Conservation (phyloP, 2,888 invertebrate genomes). For the Busseola fusca region DNA sequence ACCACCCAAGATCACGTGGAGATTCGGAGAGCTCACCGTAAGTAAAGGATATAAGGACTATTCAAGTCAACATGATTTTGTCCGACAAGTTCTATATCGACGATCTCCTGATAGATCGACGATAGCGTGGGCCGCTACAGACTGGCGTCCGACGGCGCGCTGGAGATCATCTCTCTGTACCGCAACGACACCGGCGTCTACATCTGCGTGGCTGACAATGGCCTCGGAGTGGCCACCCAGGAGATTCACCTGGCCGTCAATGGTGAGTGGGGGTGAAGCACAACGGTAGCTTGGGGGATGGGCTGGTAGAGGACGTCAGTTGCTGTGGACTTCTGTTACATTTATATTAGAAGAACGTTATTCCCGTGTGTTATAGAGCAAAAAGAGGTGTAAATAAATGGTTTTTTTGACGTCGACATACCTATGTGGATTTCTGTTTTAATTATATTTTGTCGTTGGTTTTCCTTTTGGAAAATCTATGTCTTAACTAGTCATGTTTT, state of each 20-base stretch:
- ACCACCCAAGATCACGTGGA: slow-evolving; percentile 93
- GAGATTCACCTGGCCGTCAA: slow-evolving; percentile 92
- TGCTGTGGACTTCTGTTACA: slow-evolving; percentile 36
- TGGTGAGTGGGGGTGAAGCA: slow-evolving; percentile 88
- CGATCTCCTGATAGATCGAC: slow-evolving; percentile 90
- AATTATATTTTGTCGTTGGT: neutral
- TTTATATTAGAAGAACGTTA: neutral
- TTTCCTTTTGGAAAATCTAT: neutral
- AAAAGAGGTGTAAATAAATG: neutral
- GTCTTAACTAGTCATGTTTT: neutral
- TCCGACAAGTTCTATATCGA: neutral
- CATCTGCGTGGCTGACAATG: slow-evolving; percentile 95
- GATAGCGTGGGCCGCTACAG: slow-evolving; percentile 92
- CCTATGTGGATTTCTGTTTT: neutral
- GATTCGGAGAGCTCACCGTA: slow-evolving; percentile 92
- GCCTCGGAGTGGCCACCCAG: slow-evolving; percentile 91
- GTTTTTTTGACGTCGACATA: too few relatives aligned
- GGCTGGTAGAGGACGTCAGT: slow-evolving; percentile 3
- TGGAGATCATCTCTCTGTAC: slow-evolving; percentile 95
- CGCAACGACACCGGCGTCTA: slow-evolving; percentile 95
- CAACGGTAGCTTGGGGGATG: slow-evolving; percentile 23
- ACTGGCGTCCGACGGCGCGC: slow-evolving; percentile 91
- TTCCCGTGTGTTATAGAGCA: too few relatives aligned
- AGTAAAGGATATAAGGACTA: too few relatives aligned
- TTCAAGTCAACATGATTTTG: neutral